Percentiles rank a stretch among this genome's conserved stretches.
These are phyloP conservation scores for Amazona ochrocephala DNA, from an alignment of 2,797 vertebrate genomes.

Conservation along the genomic window DNA sequence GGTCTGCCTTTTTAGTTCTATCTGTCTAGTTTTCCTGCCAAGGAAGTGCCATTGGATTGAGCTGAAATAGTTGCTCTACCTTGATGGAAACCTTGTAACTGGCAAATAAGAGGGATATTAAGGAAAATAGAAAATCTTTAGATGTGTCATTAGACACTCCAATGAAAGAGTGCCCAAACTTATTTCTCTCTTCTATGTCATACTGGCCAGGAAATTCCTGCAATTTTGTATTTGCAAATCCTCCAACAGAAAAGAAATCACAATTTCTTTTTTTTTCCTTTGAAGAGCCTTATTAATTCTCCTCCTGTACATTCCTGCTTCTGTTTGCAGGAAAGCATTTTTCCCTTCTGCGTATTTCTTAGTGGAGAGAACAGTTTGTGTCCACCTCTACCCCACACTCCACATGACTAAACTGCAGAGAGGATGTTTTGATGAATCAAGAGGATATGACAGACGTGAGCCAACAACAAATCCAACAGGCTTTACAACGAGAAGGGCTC, in stretches of 20 bases:
- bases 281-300: neutral
- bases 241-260: neutral
- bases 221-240: neutral
- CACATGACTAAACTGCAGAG: constrained; percentile 2
- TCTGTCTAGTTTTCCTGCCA: constrained; percentile 51
- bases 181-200: neutral
- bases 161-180: neutral
- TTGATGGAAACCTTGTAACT: constrained; percentile 37
- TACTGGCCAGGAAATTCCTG: neutral
- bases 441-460: rapidly evolving
- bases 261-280: neutral
- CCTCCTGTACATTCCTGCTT: neutral
- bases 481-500: neutral
- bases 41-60: constrained; percentile 34
- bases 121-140: constrained; percentile 49
- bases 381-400: neutral
- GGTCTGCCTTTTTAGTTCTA: constrained; percentile 18
- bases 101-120: constrained; percentile 37
- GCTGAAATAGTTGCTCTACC: constrained; percentile 16
- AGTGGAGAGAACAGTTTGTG: constrained; percentile 10
- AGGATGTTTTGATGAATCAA: neutral
- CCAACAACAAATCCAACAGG: neutral
- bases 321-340: neutral
- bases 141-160: neutral
- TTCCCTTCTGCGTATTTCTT: neutral